A percentile compares a stretch with the other conserved stretches of the same genome.
phyloP scores from a whole-genome alignment of 2,113 vertebrate genomes.

The Myiozetetes cayanensis region DNA sequence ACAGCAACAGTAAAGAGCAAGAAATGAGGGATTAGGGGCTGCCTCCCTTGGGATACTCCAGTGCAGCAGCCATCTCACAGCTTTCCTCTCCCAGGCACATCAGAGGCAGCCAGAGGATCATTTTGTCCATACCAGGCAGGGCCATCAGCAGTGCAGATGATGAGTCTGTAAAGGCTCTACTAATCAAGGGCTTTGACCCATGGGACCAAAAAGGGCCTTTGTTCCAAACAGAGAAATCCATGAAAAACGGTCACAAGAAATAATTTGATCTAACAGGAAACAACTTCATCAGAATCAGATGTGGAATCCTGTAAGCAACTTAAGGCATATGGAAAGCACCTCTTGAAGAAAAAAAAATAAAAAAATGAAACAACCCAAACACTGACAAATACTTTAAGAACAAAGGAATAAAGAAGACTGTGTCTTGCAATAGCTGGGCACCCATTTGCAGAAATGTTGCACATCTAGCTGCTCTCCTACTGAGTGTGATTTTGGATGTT shows the following conservation, averaged over 20 bases:
- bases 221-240: not conserved
- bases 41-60: not conserved
- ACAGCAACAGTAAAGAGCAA: not conserved
- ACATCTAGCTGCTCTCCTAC: not conserved
- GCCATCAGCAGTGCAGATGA: not conserved
- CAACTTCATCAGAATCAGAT: not conserved
- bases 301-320: not conserved
- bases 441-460: not conserved
- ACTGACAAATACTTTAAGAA: not conserved
- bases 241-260: not conserved
- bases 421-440: not conserved
- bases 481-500: not conserved
- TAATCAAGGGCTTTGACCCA: not conserved
- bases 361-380: not conserved
- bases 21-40: not conserved
- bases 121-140: not conserved
- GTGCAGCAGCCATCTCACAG: not conserved
- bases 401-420: not conserved
- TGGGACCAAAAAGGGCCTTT: fast-evolving
- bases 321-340: not conserved
- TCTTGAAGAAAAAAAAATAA: not conserved
- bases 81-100: not conserved
- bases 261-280: not conserved
- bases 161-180: not conserved
- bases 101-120: not conserved